Conservation (phyloP, 2,888 invertebrate genomes). For the Epinotia ramella region DNA sequence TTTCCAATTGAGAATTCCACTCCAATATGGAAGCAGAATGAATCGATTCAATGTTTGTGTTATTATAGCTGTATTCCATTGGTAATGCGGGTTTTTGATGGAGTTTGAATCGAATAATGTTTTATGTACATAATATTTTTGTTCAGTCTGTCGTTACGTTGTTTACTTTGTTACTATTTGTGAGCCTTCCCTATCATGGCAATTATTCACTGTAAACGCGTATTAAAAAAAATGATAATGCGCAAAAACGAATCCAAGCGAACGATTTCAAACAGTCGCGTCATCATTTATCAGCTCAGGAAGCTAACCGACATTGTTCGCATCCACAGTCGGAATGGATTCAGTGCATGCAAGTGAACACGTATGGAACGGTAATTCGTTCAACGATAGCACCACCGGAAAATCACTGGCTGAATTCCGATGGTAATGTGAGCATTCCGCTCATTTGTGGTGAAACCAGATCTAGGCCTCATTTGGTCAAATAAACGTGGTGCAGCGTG, state of each 20-base stretch:
- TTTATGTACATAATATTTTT: too few relatives aligned
- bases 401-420: constrained; percentile 35
- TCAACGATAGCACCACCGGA: constrained; percentile 33
- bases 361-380: constrained; percentile 39
- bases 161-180: too few relatives aligned
- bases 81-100: too few relatives aligned
- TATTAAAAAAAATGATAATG: too few relatives aligned
- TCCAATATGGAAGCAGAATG: too few relatives aligned
- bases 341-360: constrained; percentile 38
- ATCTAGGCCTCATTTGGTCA: constrained; percentile 2
- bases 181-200: too few relatives aligned
- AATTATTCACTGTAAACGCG: too few relatives aligned
- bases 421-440: constrained; percentile 27
- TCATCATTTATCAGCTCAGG: constrained; percentile 27
- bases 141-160: too few relatives aligned
- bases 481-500: background rate
- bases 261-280: background rate
- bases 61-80: too few relatives aligned
- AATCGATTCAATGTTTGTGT: too few relatives aligned
- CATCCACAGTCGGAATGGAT: constrained; percentile 31
- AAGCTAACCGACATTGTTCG: constrained; percentile 17
- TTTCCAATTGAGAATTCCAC: too few relatives aligned
- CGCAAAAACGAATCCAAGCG: background rate
- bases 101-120: too few relatives aligned
- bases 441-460: background rate